Base-by-base conservation (phyloP, 2,113 vertebrate genomes). In the Dipodomys stephensi region DNA sequence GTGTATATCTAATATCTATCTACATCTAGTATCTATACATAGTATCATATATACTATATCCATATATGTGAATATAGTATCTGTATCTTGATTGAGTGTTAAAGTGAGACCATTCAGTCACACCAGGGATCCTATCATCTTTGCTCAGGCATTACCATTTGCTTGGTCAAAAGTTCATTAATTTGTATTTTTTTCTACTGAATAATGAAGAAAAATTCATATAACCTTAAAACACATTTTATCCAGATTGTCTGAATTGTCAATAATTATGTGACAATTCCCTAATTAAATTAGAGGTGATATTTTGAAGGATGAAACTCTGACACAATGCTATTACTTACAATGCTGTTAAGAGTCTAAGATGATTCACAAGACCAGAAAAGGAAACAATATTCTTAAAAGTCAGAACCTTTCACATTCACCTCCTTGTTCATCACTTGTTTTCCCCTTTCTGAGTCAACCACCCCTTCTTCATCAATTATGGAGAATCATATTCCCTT, bases 341-440 rank as follows among this genome's bases (percentile, higher is more conserved):
- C 20, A 46, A 87, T 30, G 71, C n/a, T 49, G 4, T 46, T 74
- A 90, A 72, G 25, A 85, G 62, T 87, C 85, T 76, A 32, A 89
- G 74, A 57, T 76, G n/a, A 93, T 46, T 79, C 53, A 44, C 0
- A 6, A 0, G 69, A 69, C 64, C 68, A 49, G 15, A 57, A 57
- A 57, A 44, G 85, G 46, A 90, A 39, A 71, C 53, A 76, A 65
- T 71, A 81, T 83, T 87, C 64, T 81, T 62, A 35, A 39, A 90
- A 93, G 81, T 89, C 16, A 67, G 30, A 84, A 60, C 0, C 25
- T 88, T 94, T 68, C 27, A 35, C n/a, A 81, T 67, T 53, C 10
- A 78, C 57, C 65, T 89, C 23, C 65, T 9, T 25, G 20, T 27
- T 46, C n/a, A 72, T 44, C 46, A 67, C 7, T 46, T 53, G 9